Evolutionary conservation across 2,113 vertebrate species (phyloP), one percentile per base, ranked within the genome.

Genomic region (Istiophorus platypterus): DNA sequence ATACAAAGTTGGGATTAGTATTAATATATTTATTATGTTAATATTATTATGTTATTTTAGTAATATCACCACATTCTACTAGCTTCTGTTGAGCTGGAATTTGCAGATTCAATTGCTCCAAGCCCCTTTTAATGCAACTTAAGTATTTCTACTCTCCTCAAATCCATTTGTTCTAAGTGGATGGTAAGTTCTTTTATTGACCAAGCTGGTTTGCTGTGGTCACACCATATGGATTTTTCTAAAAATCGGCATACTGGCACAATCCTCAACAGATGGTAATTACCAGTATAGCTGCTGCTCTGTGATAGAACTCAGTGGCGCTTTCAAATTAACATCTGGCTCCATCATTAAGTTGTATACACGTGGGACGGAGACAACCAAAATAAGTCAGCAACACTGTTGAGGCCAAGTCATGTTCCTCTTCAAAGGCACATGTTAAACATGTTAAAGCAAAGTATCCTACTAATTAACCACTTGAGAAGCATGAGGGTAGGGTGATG

Each of bases 241-340:
- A 57, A 67, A 81, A 84, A 79, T 79, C 31, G 4, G 87, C 89
- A 80, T 68, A 68, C 27, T 88, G 85, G 7, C 84, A 72, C 70
- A 69, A 88, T 78, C 64, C 29, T 79, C 86, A 85, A 57, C 95
- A 95, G 94, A 95, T 94, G 94, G 92, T 87, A 90, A 93, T 94
- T 91, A 88, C 87, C 72, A 62, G 31, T 45, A 51, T 52, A 80
- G 81, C 81, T 69, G 81, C 76, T 77, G 72, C 77, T 88, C 81
- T 87, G 67, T 68, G 63, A 89, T 82, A 85, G 90, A 89, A 90
- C 72, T 91, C 89, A 92, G 86, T 91, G 80, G 80, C 56, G 81
- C 87, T 92, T 92, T 89, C 82, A 92, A 90, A 91, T 80, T 39
- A 94, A 88, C 94, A 94, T 94, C 95, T 95, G 94, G 85, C 76